These are phyloP conservation scores for Lottia gigantea DNA, from an alignment of 2,888 invertebrate species.

Conservation along the genomic window DNA sequence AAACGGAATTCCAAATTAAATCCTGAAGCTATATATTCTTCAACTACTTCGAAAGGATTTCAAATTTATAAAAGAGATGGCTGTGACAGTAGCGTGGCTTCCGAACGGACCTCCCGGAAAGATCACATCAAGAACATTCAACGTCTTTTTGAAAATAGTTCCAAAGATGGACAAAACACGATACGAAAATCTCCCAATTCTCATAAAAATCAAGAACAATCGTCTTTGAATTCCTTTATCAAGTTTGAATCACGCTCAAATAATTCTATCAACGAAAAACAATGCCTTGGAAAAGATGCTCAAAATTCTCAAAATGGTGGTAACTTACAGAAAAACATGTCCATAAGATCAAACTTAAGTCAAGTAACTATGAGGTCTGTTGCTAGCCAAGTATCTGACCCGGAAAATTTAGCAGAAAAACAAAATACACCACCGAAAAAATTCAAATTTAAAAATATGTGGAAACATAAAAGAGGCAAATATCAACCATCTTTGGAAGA, in stretches of 20 bases:
- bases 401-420: not conserved
- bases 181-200: not conserved
- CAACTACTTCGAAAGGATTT: not conserved
- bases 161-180: not conserved
- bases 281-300: not conserved
- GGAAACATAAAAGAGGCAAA: slow-evolving; percentile 39
- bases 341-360: no score
- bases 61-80: not conserved
- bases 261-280: not conserved
- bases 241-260: not conserved
- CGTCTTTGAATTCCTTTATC: not conserved
- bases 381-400: not conserved
- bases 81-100: not conserved
- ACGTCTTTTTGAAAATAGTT: slow-evolving; percentile 1
- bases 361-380: no score
- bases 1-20: slow-evolving; percentile 1
- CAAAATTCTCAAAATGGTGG: not conserved
- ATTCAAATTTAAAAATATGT: slow-evolving; percentile 35
- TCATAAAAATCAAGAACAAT: not conserved
- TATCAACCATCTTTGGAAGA: slow-evolving; percentile 32
- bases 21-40: not conserved
- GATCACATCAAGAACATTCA: slow-evolving; percentile 5
- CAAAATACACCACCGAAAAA: slow-evolving; percentile 26
- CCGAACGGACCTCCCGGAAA: not conserved
- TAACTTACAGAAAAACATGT: not conserved